Base-by-base conservation (phyloP, 64 coral and sea anemone genomes). In the Cladopsammia gracilis region DNA sequence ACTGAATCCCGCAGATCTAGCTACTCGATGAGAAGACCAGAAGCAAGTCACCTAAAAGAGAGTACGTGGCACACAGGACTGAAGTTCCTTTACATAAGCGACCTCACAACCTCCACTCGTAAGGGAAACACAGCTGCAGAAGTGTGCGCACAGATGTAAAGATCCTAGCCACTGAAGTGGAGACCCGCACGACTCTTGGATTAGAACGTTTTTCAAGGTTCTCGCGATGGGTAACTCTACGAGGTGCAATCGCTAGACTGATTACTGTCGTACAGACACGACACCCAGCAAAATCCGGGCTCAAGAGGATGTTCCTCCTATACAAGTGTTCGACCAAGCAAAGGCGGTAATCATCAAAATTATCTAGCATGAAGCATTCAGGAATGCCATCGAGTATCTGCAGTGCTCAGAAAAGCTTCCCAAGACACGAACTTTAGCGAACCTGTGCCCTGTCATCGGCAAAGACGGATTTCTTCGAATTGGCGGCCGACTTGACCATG, bases 1-100 rank as follows among this genome's bases (percentile, higher is more conserved):
- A 18, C 65, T 73, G 19, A 91, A 91, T 50, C 78, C 78, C 46
- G 62, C 89, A 10, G 78, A 83, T 18, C n/a, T 91, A 47, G 77
- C 89, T 16, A 73, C 65, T 6, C 64, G 89, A 70, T 71, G 25
- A 56, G 64, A n/a, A n/a, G n/a, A n/a, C n/a, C 83, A 8, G 24
- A 70, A n/a, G 50, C 89, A 45, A 53, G 20, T 10, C 43, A 83
- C 1, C 44, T 91, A 16, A 62, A 75, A 47, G 52, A 92, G 9
- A 92, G 68, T 49, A 70, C 47, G 34, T 92, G 79, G 90, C 90
- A 61, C 58, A 85, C 25, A 13, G 70, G 90, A 3, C 79, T 66
- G 1, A 84, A 62, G 81, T 86, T 85, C 19, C 78, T 84, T 13
- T 62, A 85, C 54, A 76, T n/a, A 2, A 91, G 76, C n/a, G 51